These are phyloP conservation scores for Cardiocondyla obscurior DNA, from an alignment of 1,140 invertebrate genomes.

Conservation along the genomic window DNA sequence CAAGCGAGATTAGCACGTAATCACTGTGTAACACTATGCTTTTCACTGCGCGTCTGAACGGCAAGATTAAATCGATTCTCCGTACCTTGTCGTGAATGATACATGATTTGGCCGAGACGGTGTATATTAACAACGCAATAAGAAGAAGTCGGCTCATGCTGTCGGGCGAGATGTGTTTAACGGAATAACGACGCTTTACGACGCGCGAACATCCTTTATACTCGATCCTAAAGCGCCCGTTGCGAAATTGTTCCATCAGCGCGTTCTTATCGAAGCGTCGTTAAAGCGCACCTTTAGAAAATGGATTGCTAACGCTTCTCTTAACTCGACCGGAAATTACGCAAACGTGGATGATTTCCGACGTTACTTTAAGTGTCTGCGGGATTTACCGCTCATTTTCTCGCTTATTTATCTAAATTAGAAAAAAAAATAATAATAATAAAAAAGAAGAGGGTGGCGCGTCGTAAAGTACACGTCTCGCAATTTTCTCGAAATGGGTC, in stretches of 20 bases:
- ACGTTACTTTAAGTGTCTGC: neutral
- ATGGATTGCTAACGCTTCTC: neutral
- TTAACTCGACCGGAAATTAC: slow-evolving; percentile 43
- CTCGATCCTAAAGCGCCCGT: neutral
- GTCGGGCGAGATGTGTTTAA: neutral
- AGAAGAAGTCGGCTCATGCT: slow-evolving; percentile 59
- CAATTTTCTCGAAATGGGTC: neutral
- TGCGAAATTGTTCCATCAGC: slow-evolving; percentile 36
- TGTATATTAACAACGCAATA: slow-evolving; percentile 50
- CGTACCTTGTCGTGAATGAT: slow-evolving; percentile 64
- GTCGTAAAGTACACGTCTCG: neutral
- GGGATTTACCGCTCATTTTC: slow-evolving; percentile 43
- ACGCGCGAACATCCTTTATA: slow-evolving; percentile 24
- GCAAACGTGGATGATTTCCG: neutral
- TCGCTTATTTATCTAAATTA: slow-evolving; percentile 69
- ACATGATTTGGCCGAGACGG: slow-evolving; percentile 46
- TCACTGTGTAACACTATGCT: slow-evolving; percentile 56
- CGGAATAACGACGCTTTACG: neutral
- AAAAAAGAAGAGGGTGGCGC: too few relatives aligned
- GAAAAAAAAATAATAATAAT: too few relatives aligned
- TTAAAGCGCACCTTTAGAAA: slow-evolving; percentile 20
- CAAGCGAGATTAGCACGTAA: slow-evolving; percentile 68
- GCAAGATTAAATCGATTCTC: slow-evolving; percentile 59
- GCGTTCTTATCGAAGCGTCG: slow-evolving; percentile 23
- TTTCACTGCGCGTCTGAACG: slow-evolving; percentile 26